phyloP scores from a whole-genome alignment of 1,140 invertebrate species.

The Drosophila nigromelanica region DNA sequence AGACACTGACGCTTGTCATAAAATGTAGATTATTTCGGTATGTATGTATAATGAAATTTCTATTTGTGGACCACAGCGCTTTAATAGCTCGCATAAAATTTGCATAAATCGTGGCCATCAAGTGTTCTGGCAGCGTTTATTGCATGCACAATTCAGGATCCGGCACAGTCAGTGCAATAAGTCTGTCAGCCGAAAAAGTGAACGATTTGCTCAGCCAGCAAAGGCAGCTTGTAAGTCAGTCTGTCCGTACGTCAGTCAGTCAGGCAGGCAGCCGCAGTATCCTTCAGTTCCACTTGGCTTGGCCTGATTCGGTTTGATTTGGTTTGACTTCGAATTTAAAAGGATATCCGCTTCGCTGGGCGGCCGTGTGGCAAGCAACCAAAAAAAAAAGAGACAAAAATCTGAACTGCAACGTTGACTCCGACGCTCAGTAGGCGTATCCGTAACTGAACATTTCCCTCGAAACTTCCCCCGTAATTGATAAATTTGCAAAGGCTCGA shows the following conservation, averaged over 20 bases:
- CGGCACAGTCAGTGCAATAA: conserved; percentile 6
- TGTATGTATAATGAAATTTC: conserved; percentile 24
- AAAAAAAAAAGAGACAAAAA: background rate
- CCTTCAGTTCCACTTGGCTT: conserved; percentile 73
- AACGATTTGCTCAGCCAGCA: conserved; percentile 16
- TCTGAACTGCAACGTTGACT: conserved; percentile 24
- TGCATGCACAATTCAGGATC: background rate
- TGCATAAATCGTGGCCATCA: conserved; percentile 32
- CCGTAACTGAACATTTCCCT: conserved; percentile 8
- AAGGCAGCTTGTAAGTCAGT: conserved; percentile 31
- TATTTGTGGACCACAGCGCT: conserved; percentile 12
- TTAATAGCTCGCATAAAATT: conserved; percentile 24
- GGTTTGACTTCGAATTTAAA: conserved; percentile 56
- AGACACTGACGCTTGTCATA: background rate
- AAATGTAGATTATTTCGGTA: background rate
- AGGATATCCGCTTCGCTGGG: conserved; percentile 64
- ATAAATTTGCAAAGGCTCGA: conserved; percentile 48
- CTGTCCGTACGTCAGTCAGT: conserved; percentile 24
- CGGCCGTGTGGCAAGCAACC: conserved; percentile 30
- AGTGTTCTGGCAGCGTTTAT: conserved; percentile 5
- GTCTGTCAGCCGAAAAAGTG: conserved; percentile 6
- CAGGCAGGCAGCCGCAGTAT: conserved; percentile 49
- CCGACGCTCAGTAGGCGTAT: conserved; percentile 16
- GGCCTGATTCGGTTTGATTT: conserved; percentile 56
- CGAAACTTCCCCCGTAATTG: conserved; percentile 55